Evolutionary conservation across 2,888 invertebrate species (phyloP).

Genomic region (Pherbina coryleti): DNA sequence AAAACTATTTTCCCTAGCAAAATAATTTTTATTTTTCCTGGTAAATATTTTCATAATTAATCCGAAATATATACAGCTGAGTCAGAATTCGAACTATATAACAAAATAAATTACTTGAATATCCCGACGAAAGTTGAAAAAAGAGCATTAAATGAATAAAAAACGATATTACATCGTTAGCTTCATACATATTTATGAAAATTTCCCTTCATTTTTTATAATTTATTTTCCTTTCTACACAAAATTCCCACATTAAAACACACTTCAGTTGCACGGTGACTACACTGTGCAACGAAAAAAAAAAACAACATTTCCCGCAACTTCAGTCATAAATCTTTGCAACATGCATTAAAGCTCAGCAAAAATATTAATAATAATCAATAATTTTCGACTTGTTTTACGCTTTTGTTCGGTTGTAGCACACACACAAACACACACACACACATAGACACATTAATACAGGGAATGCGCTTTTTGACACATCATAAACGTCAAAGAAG

Average conservation of each 20-base stretch:
- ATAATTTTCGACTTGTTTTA: slow-evolving; percentile 35
- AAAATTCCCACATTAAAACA: slow-evolving; percentile 6
- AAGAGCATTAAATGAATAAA: background rate
- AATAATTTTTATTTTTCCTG: too few relatives aligned
- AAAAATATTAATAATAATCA: slow-evolving; percentile 45
- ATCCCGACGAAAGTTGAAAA: background rate
- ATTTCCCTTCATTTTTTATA: background rate
- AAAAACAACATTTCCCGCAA: slow-evolving; percentile 38
- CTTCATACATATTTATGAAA: background rate
- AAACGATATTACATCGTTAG: background rate
- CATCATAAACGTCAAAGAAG: slow-evolving; percentile 50
- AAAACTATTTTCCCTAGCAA: too few relatives aligned
- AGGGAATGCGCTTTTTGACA: slow-evolving; percentile 41
- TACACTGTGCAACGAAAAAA: slow-evolving; percentile 12
- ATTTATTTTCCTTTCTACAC: background rate
- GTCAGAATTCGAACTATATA: background rate
- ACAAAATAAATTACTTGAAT: background rate
- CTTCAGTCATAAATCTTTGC: slow-evolving; percentile 40
- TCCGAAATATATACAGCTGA: too few relatives aligned
- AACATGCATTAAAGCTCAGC: slow-evolving; percentile 38
- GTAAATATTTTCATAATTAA: too few relatives aligned
- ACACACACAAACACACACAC: background rate
- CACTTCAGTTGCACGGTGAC: background rate
- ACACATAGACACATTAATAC: background rate
- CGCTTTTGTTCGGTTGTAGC: background rate